Percentiles rank a stretch among this genome's conserved stretches.
phyloP scores from a whole-genome alignment of 2,797 vertebrate genomes.

The Hypotaenidia okinawae region DNA sequence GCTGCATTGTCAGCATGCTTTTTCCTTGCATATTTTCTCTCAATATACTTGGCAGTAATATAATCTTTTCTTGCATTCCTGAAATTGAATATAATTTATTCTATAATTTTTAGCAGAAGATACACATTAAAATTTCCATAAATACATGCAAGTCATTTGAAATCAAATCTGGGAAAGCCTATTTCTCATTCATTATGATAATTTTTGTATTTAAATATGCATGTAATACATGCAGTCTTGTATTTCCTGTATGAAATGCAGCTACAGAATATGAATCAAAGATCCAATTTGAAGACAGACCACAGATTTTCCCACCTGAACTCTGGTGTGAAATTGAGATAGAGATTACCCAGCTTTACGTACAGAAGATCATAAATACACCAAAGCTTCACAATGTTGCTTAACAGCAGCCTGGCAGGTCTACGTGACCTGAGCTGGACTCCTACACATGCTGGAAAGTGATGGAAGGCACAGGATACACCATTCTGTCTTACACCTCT shows the following conservation, averaged over 20 bases:
- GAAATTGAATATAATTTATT: slow-evolving; percentile 36
- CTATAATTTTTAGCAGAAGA: neutral
- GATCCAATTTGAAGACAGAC: neutral
- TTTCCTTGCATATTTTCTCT: slow-evolving; percentile 89
- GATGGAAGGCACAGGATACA: neutral
- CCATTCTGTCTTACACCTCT: neutral
- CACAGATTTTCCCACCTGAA: neutral
- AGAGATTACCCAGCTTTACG: neutral
- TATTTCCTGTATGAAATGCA: neutral
- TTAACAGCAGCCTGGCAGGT: neutral
- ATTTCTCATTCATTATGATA: neutral
- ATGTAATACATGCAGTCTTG: neutral
- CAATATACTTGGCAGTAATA: slow-evolving; percentile 96
- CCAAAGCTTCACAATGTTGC: neutral
- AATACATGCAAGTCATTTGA: neutral
- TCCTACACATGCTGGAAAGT: neutral
- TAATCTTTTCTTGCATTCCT: slow-evolving; percentile 99
- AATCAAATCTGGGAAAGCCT: neutral
- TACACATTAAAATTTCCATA: neutral
- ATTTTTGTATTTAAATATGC: slow-evolving; percentile 11
- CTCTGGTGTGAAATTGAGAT: neutral
- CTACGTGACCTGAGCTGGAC: neutral
- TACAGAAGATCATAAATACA: neutral
- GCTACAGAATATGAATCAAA: neutral
- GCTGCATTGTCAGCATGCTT: slow-evolving; percentile 82